Percentiles rank a stretch among this genome's conserved stretches.
Conservation (phyloP, 2,888 invertebrate species). For the Cetonia aurata region DNA sequence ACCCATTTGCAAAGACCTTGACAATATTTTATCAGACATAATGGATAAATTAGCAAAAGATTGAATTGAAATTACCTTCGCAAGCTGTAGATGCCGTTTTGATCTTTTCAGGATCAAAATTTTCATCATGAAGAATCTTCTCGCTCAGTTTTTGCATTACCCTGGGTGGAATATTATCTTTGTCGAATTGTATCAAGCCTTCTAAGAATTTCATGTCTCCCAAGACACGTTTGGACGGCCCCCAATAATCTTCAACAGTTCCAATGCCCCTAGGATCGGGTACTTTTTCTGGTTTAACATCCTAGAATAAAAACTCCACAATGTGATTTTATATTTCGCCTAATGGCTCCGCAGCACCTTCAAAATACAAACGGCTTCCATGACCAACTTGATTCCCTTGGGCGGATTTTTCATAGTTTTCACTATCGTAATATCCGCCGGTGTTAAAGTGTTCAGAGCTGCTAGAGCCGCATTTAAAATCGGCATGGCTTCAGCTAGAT, state of each 20-base stretch:
- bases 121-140: slow-evolving; percentile 84
- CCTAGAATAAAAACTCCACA: slow-evolving; percentile 65
- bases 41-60: not conserved
- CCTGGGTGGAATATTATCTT: slow-evolving; percentile 89
- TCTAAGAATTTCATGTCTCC: slow-evolving; percentile 95
- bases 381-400: slow-evolving; percentile 86
- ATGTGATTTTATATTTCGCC: not conserved
- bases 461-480: slow-evolving; percentile 88
- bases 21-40: not conserved
- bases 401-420: slow-evolving; percentile 98
- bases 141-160: slow-evolving; percentile 88
- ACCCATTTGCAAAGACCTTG: slow-evolving; percentile 91
- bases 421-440: slow-evolving; percentile 91
- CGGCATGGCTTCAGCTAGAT: slow-evolving; percentile 92
- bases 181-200: slow-evolving; percentile 87
- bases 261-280: slow-evolving; percentile 87
- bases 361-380: slow-evolving; percentile 96
- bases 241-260: slow-evolving; percentile 93
- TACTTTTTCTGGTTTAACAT: slow-evolving; percentile 89
- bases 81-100: slow-evolving; percentile 89
- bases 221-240: slow-evolving; percentile 86
- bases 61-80: slow-evolving; percentile 66
- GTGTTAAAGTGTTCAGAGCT: slow-evolving; percentile 90
- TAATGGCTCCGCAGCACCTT: slow-evolving; percentile 70
- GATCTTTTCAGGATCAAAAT: slow-evolving; percentile 93